Conservation (phyloP, 2,888 invertebrate species). For the Stramonita haemastoma region DNA sequence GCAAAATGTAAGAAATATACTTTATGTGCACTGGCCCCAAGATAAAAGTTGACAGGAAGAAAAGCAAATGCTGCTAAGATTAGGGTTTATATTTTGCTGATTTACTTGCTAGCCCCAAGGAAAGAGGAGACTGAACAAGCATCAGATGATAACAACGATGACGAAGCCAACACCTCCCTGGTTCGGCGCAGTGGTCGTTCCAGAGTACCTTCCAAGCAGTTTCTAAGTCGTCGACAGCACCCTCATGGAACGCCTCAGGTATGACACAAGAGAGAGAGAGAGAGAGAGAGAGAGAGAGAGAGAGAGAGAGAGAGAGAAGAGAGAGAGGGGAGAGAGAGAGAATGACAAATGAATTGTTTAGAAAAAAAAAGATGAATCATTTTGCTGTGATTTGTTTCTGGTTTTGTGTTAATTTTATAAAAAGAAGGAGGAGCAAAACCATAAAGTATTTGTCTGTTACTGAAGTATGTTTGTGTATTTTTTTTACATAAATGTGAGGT, state of each 20-base stretch:
- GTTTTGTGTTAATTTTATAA: too few relatives aligned
- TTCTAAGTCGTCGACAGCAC: slow-evolving; percentile 34
- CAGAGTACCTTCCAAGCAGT: slow-evolving; percentile 1
- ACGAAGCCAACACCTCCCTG: background rate
- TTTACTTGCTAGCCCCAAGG: background rate
- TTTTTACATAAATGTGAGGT: too few relatives aligned
- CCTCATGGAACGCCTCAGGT: slow-evolving; percentile 29
- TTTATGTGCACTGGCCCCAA: too few relatives aligned
- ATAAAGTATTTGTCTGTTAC: too few relatives aligned
- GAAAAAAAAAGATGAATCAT: background rate
- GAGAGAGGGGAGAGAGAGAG: background rate
- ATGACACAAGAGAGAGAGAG: background rate
- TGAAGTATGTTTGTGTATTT: too few relatives aligned
- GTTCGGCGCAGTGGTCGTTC: slow-evolving; percentile 25
- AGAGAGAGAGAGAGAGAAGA: too few relatives aligned
- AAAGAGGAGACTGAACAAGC: background rate
- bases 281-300: background rate
- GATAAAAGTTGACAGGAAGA: too few relatives aligned
- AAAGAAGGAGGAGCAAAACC: too few relatives aligned
- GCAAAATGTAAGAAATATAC: too few relatives aligned
- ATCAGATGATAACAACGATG: background rate
- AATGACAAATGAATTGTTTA: background rate
- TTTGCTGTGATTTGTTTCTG: too few relatives aligned
- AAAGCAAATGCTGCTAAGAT: too few relatives aligned
- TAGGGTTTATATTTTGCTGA: background rate